Evolutionary conservation across 1,140 invertebrate species (phyloP), one percentile per base, ranked within the genome.

Genomic region (Pachypsylla venusta): DNA sequence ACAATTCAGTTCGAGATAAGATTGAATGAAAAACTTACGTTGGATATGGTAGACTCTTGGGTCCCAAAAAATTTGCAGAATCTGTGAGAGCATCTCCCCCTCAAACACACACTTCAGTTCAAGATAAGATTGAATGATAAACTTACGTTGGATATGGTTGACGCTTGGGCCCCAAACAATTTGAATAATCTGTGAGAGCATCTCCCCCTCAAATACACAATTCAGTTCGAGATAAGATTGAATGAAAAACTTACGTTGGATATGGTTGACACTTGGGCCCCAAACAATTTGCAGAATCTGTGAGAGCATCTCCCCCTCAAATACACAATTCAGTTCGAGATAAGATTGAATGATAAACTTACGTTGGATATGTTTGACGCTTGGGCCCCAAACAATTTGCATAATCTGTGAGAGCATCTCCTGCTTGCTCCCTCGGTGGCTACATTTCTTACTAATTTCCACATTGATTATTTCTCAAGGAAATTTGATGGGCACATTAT

Each of bases 251-350:
- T 79, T 75, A 90, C 87, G 79, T 79, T 25, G 88, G 89, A 76
- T 91, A 92, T 42, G 83, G 81, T 60, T 77, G 70, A 64, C 86
- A 81, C 69, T 88, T 84, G 1, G 87, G 88, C 22, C 87, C 88
- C 39, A 85, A 66, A 66, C 86, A 89, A 62, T 87, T 81, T 2
- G 73, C 70, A 12, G 80, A 76, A 67, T 89, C 85, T 57, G 78
- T 79, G 19, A 92, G 72, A 1, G 88, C 89, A 70, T 92, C 85
- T 5, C 89, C 89, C 80, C 85, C 30, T 16, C 16, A 10, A 35
- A 35, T 35, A 10, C 10, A 16, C 30, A 16, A 16, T 35, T 35
- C 16, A 35, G 30, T 35, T 35, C 30, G 10, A 12, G 10, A 10
- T 12, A 35, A 12, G 30, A 35, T 10, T 10, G 53, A 12, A 53